Base-by-base conservation (phyloP, 1,140 invertebrate species). In the Drosophila triauraria region DNA sequence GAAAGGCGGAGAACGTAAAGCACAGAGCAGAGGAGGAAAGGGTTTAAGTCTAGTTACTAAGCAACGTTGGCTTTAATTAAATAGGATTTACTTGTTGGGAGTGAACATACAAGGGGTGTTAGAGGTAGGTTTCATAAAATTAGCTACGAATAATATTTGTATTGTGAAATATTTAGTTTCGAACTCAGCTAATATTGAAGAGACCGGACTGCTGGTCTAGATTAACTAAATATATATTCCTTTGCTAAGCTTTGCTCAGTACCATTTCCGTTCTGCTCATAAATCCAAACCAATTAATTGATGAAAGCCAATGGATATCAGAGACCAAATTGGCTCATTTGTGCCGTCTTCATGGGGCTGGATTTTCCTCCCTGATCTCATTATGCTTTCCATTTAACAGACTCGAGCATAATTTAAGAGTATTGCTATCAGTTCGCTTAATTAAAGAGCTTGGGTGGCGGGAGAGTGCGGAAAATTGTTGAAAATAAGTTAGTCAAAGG, bases 401-500 rank as follows among this genome's bases (percentile, higher is more conserved):
- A 75, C 77, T 84, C 61, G 62, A 69, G 58, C 68, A 84, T 80
- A 78, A 78, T 80, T 87, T 84, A 69, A 77, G 63, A 81, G 74
- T 75, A 81, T 90, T 83, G 84, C 68, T 85, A 90, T 88, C 81
- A 75, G 53, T 65, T 40, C 58, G 81, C 85, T 63, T 85, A 88
- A 88, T 88, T 90, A 90, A 81, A 84, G 62, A 38, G 42, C 42
- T 23, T 20, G 32, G 62, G 9, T 23, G 25, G 1, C n/a, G 43
- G 59, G 10, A 43, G 7, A 32, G 43, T 44, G 10, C 35, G 23
- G n/a, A 42, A 42, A 88, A 81, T 84, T 84, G 78, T 81, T 84
- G 62, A 90, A 88, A 88, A 88, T 88, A 79, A 88, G 84, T 88
- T 83, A 90, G 81, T 90, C 85, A 85, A 90, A 90, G 85, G 71